Base-by-base conservation (phyloP, 2,888 invertebrate genomes). In the Scaptomyza polygonia region DNA sequence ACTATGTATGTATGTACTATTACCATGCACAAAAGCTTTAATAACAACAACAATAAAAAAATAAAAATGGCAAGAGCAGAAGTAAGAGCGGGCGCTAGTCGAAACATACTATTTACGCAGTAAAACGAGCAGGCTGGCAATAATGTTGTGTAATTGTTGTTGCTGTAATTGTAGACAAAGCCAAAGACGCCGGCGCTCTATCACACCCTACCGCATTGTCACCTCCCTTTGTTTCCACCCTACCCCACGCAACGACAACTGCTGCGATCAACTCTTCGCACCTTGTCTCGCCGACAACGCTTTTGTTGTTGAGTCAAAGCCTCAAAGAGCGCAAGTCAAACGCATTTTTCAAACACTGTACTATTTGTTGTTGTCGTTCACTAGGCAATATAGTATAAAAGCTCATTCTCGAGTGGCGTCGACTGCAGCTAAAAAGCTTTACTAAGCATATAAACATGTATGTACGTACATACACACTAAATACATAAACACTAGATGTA, bases 141-240 rank as follows among this genome's bases (percentile, higher is more conserved):
- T 48, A 47, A 30, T 43, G 30, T 42, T 27, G 43, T 25, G 25
- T 25, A 0, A 1, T 42, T 12, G 7, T 14, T 44, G 6, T 44
- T 0, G 18, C 6, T 3, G 29, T 47, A 30, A n/a, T 16, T 48
- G 9, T 32, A 48, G 18, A 57, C 52, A 70, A 66, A 79, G 77
- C 74, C 65, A 76, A 82, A 82, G 77, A 81, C 77, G 83, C 84
- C 80, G 82, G 80, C 80, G 83, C 77, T 78, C 56, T 67, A 54
- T 27, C 67, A 36, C 62, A 54, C 54, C 47, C 53, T 14, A 9
- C 18, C 40, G 18, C 25, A 45, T 16, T 32, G n/a, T 25, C 0
- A 7, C 29, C 8, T 8, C 18, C 21, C 3, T 12, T 9, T 14
- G 12, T 25, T 11, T 8, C 18, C 18, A 18, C 40, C 34, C 43